Evolutionary conservation across 2,113 vertebrate genomes (phyloP).

Genomic region (Ictidomys tridecemlineatus): DNA sequence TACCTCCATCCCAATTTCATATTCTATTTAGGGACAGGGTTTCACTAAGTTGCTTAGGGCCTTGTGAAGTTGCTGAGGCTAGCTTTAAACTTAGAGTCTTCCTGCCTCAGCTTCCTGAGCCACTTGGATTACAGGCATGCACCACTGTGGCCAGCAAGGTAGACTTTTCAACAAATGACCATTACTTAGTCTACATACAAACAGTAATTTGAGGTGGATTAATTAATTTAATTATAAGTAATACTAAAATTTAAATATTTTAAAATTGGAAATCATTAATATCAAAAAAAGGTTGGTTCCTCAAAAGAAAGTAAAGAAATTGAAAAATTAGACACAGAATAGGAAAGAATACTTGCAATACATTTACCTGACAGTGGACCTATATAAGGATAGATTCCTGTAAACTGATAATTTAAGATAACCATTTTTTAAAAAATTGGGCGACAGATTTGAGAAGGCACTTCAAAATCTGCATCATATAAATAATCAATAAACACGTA

Average conservation of each 20-base stretch:
- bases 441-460: neutral
- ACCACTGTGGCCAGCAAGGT: neutral
- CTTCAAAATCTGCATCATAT: neutral
- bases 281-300: neutral
- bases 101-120: too few relatives aligned
- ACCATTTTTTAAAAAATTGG: neutral
- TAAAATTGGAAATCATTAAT: neutral
- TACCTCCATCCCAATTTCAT: too few relatives aligned
- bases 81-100: too few relatives aligned
- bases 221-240: neutral
- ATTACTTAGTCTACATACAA: neutral
- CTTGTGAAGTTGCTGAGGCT: too few relatives aligned
- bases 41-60: too few relatives aligned
- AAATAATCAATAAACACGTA: neutral
- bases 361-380: neutral
- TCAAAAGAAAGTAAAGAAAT: neutral
- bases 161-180: neutral
- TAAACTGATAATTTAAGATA: neutral
- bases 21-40: too few relatives aligned
- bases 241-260: neutral
- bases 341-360: neutral
- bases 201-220: neutral
- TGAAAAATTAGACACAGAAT: neutral
- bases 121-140: too few relatives aligned
- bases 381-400: neutral